Base-by-base conservation (phyloP, 2,113 vertebrate genomes). In the Synodontis membranacea region DNA sequence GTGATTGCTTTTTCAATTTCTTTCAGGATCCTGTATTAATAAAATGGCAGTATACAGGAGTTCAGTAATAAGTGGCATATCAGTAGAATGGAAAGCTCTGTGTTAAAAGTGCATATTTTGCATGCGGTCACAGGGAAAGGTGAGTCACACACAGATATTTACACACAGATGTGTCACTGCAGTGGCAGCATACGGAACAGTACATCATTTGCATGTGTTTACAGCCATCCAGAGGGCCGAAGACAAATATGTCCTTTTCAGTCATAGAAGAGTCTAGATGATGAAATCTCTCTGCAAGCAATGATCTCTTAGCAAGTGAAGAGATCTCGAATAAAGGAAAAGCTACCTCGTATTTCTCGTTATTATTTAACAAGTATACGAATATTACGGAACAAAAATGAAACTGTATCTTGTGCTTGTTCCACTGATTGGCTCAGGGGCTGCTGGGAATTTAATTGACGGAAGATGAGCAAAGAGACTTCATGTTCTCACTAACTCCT, bases 281-380 rank as follows among this genome's bases (percentile, higher is more conserved):
- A 79, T 54, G 48, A 54, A 79, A 79, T 79, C 17, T 79, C 48
- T 34, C 76, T 54, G 48, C 48, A 79, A 37, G 48, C 19, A 78
- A 31, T 50, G 19, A n/a, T 34, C 50, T 31, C 46, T 50, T 76
- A 79, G 76, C 17, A 31, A 78, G 28, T 52, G 15, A 78, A 31
- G 15, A 19, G 28, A 19, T 37, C 28, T 50, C 4, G 5, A 76
- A 76, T n/a, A 46, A 75, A 28, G 23, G 4, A 15, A 28, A 46
- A n/a, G 25, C 2, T n/a, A 75, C 4, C 23, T 46, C 14, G 48
- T 75, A 25, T 15, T 75, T 75, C 72, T 75, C 3, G n/a, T 75
- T 12, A 28, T 46, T 74, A 28, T 28, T 42, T 23, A 72, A 23
- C 2, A 72, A 72, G 17, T 31, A 34, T 23, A 23, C 23, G 17